Evolutionary conservation across 2,888 invertebrate species (phyloP).

Genomic region (Osmoderma eremita): DNA sequence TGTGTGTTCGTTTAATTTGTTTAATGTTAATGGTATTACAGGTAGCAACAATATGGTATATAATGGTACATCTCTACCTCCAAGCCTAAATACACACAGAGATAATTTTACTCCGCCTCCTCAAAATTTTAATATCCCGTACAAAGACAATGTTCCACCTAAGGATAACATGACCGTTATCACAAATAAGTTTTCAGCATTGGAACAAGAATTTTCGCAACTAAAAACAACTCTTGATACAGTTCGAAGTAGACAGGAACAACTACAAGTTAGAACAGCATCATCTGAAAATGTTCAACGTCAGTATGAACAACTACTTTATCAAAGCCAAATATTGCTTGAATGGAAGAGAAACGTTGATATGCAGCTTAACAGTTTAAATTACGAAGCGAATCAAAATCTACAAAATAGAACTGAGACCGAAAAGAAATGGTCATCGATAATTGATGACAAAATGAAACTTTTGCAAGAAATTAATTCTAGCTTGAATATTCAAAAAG

Average conservation of each 20-base stretch:
- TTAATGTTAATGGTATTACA: conserved; percentile 1
- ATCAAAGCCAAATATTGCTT: conserved; percentile 63
- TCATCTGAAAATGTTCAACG: conserved; percentile 29
- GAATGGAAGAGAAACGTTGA: conserved; percentile 67
- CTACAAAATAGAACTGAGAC: conserved; percentile 23
- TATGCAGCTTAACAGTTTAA: conserved; percentile 65
- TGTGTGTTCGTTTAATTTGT: too few relatives aligned
- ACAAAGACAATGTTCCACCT: conserved; percentile 2
- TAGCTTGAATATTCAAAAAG: conserved; percentile 52
- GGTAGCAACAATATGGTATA: conserved; percentile 8
- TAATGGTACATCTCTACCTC: not conserved
- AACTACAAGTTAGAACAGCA: conserved; percentile 22
- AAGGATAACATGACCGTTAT: conserved; percentile 4
- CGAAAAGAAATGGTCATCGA: conserved; percentile 50
- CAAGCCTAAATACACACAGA: not conserved
- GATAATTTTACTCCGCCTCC: too few relatives aligned
- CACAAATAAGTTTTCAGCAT: conserved; percentile 19
- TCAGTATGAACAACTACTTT: conserved; percentile 53
- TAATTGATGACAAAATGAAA: conserved; percentile 40
- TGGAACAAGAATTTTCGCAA: conserved; percentile 36
- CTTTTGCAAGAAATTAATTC: conserved; percentile 51
- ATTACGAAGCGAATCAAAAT: conserved; percentile 54
- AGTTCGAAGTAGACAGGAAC: conserved; percentile 41
- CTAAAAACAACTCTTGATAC: conserved; percentile 30
- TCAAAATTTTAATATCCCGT: not conserved